Evolutionary conservation across 1,140 invertebrate species (phyloP).

Genomic region (honey bee (Apis mellifera)): Amel_HAv3.1 CM009938.2:10265001-10265500

Average conservation of each 20-base stretch:
- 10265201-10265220: neutral
- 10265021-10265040: too few relatives aligned
- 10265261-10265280: constrained; percentile 6
- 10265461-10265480: neutral
- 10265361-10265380: neutral
- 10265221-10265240: neutral
- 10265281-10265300: neutral
- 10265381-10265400: neutral
- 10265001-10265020: too few relatives aligned
- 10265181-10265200: neutral
- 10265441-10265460: neutral
- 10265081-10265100: too few relatives aligned
- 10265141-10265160: neutral
- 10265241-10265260: neutral
- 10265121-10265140: too few relatives aligned
- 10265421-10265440: neutral
- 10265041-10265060: too few relatives aligned
- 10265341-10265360: too few relatives aligned
- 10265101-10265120: too few relatives aligned
- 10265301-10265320: neutral
- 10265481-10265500: neutral
- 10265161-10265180: neutral
- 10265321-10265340: too few relatives aligned
- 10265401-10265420: neutral
- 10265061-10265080: too few relatives aligned